Percentiles rank a stretch among this genome's conserved stretches.
Conservation (phyloP, 2,113 vertebrate genomes). For the Montifringilla adamsi region DNA sequence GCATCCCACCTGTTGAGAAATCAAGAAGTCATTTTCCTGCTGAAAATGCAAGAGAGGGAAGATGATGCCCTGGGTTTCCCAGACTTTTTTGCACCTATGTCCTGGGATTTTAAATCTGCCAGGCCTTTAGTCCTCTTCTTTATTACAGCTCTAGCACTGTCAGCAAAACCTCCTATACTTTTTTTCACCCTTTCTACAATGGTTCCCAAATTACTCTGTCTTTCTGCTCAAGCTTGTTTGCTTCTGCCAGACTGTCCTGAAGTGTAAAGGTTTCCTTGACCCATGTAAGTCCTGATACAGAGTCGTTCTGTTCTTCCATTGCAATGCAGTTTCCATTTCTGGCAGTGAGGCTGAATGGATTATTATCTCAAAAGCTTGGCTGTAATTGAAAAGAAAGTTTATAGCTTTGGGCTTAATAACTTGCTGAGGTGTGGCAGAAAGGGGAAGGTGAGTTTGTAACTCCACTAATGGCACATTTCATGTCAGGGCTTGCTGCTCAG, state of each 20-base stretch:
- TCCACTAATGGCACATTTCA: background rate
- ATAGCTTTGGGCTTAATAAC: conserved; percentile 48
- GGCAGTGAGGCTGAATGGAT: background rate
- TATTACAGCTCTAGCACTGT: background rate
- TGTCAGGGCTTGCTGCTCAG: conserved; percentile 27
- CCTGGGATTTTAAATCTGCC: background rate
- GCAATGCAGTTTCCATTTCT: background rate
- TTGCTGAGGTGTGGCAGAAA: conserved; percentile 34
- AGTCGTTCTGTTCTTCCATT: background rate
- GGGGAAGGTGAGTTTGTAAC: background rate
- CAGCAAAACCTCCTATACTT: background rate
- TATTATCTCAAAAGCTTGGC: background rate
- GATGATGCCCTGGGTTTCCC: background rate
- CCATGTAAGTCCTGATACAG: background rate
- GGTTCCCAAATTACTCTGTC: background rate
- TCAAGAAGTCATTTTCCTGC: background rate
- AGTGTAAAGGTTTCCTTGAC: conserved; percentile 20
- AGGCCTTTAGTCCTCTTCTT: background rate
- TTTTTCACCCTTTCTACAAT: background rate
- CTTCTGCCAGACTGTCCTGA: background rate
- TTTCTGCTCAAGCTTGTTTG: background rate
- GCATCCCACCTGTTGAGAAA: background rate
- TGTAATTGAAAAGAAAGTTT: conserved; percentile 27
- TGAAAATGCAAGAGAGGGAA: background rate
- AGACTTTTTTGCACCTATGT: background rate